These are phyloP conservation scores for Terrapene triunguis DNA, from an alignment of 2,113 vertebrate species.

Conservation along the genomic window DNA sequence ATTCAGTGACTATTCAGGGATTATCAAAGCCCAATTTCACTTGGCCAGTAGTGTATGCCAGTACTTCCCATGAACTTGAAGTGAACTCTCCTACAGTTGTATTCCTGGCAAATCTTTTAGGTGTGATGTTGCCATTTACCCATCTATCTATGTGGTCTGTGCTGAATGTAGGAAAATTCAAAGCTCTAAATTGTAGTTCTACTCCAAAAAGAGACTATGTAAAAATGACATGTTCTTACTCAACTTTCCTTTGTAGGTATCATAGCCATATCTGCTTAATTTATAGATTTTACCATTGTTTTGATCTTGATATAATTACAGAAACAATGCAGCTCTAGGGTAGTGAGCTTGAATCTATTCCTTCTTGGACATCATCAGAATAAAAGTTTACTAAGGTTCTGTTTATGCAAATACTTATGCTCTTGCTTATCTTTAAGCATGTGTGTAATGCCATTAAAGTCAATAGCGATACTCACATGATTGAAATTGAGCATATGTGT, in stretches of 20 bases:
- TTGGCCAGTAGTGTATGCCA: neutral
- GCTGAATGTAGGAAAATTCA: neutral
- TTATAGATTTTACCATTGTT: neutral
- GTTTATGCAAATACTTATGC: neutral
- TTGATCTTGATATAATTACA: neutral
- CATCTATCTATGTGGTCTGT: neutral
- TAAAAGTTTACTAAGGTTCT: neutral
- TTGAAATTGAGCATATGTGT: neutral
- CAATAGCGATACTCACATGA: neutral
- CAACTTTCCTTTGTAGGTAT: neutral
- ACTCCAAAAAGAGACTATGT: neutral
- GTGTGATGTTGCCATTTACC: neutral
- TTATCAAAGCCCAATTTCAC: neutral
- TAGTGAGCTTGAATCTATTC: neutral
- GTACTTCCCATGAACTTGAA: neutral
- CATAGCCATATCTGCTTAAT: neutral
- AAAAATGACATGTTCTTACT: neutral
- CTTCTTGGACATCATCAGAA: neutral
- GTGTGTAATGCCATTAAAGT: neutral
- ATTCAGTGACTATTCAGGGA: neutral
- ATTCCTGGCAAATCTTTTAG: neutral
- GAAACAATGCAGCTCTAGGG: neutral
- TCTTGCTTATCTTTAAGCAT: neutral
- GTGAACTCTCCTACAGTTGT: neutral
- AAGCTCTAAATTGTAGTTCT: neutral